phyloP scores from a whole-genome alignment of 2,113 vertebrate genomes.

The Myocastor coypus region DNA sequence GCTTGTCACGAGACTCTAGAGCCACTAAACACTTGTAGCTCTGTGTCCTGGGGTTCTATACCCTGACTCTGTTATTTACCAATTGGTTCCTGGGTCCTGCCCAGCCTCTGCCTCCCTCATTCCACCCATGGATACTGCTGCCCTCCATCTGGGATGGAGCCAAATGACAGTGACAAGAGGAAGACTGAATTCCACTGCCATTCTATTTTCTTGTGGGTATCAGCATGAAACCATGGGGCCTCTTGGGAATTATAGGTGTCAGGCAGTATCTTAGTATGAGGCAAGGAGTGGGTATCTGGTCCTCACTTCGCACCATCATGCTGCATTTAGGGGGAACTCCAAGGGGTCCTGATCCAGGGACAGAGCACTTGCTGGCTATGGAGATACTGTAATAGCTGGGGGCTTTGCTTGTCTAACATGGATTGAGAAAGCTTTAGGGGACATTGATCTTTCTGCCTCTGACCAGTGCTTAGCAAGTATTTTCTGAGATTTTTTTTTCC shows the following conservation, averaged over 20 bases:
- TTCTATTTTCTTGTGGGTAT: neutral
- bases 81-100: no score
- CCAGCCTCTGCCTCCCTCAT: neutral
- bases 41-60: neutral
- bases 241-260: neutral
- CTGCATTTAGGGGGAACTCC: neutral
- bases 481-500: neutral
- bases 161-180: no score
- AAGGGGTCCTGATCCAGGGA: neutral
- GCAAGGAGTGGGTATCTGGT: fast-evolving
- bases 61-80: neutral
- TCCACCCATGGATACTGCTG: no score
- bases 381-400: neutral
- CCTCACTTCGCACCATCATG: fast-evolving
- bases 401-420: neutral
- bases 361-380: neutral
- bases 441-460: neutral
- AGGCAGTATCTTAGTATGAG: no score
- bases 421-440: fast-evolving
- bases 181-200: neutral
- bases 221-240: no score
- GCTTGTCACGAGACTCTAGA: neutral
- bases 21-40: fast-evolving
- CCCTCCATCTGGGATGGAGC: neutral
- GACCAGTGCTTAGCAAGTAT: neutral